Percentiles rank a stretch among this genome's conserved stretches.
Conservation (phyloP, 1,140 invertebrate species). For the Aphaenogaster rudis region DNA sequence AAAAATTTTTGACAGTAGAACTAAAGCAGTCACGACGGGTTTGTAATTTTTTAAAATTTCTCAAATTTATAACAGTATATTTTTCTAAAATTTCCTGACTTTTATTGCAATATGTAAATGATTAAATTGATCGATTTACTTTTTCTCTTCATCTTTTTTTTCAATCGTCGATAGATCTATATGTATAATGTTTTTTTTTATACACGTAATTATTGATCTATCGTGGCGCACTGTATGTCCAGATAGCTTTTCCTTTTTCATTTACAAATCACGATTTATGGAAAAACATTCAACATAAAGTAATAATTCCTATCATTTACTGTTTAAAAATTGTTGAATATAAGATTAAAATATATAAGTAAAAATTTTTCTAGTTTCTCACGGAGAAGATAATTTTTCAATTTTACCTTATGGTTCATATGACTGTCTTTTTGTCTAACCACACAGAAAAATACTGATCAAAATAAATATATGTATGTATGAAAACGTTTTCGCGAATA, state of each 20-base stretch:
- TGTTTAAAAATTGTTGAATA: conserved; percentile 1
- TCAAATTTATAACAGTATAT: too few species aligned
- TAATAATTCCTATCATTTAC: not conserved
- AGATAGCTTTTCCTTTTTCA: not conserved
- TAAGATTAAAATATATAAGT: not conserved
- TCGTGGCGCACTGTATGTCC: not conserved
- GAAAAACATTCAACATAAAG: not conserved
- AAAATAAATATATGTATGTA: not conserved
- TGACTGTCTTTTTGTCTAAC: not conserved
- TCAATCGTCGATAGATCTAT: too few species aligned
- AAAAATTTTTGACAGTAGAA: too few species aligned
- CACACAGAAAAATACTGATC: conserved; percentile 24
- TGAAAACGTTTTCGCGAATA: not conserved
- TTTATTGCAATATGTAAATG: too few species aligned
- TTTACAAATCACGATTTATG: not conserved
- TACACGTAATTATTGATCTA: not conserved
- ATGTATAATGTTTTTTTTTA: not conserved
- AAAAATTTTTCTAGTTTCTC: not conserved
- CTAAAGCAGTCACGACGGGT: too few species aligned
- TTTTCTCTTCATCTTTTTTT: too few species aligned
- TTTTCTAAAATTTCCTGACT: too few species aligned
- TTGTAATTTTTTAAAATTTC: too few species aligned
- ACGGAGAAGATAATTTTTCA: not conserved
- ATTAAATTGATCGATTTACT: too few species aligned
- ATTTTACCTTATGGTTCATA: not conserved